Evolutionary conservation across 2,888 invertebrate genomes (phyloP), one percentile per base, ranked within the genome.

Genomic region (Himalopsyche kuldschensis): DNA sequence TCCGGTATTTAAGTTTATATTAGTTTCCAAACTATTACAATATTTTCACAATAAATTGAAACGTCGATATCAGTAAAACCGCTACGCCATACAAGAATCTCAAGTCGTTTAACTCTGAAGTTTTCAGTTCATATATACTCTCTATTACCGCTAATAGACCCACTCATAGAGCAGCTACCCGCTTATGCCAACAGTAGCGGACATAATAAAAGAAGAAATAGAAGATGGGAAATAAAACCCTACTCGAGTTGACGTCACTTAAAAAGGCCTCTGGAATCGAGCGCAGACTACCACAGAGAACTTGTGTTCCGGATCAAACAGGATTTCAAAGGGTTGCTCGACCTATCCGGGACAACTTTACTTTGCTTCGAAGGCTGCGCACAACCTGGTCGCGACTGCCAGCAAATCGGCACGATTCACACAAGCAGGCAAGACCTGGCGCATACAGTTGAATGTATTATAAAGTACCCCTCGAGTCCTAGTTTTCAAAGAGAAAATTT

Each of bases 221-320:
- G 15, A 27, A 69, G 69, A 69, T 69, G 3, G 69, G 69, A 69
- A 69, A 69, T 69, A 69, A 69, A 69, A 77, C 46, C 46, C 46
- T 77, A 77, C 35, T 77, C 46, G 46, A 35, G 77, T 77, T 46
- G 77, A 41, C 41, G 35, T 79, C 80, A 48, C 80, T 80, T 79
- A 46, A 47, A 79, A 79, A 79, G 80, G 47, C 48, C 69, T 69
- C 69, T 69, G 27, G 69, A 69, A 69, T 69, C 69, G 69, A 69
- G 69, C 27, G 27, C 24, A 24, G 27, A 69, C 69, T 35, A 78
- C 46, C 48, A 27, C 10, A 55, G 32, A 55, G 46, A 79, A 82
- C 78, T 79, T 79, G 82, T 82, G 82, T 79, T 79, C 82, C 79
- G 79, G 82, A 82, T 82, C 82, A 82, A 82, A 82, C 79, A 79